Evolutionary conservation across 2,888 invertebrate genomes (phyloP).

Genomic region (Lepidocyrtoides sp.): DNA sequence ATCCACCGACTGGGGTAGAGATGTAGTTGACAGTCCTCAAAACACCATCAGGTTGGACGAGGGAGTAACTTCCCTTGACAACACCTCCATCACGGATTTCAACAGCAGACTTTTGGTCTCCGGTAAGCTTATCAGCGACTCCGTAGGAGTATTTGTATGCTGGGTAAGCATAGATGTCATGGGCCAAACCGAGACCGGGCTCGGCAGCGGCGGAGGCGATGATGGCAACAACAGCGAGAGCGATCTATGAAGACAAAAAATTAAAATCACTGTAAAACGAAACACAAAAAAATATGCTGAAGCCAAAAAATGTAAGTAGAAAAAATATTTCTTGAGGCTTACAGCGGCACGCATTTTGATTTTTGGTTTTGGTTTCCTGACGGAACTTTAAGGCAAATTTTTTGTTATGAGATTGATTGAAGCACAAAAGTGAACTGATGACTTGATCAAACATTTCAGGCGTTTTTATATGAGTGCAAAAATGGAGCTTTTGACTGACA

Average conservation of each 20-base stretch:
- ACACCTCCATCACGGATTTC: conserved; percentile 77
- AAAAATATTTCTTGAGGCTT: too few relatives aligned
- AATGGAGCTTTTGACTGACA: too few relatives aligned
- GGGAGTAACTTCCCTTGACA: conserved; percentile 55
- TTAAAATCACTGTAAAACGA: neutral
- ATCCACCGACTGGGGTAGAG: conserved; percentile 65
- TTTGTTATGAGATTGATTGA: too few relatives aligned
- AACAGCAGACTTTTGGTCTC: conserved; percentile 69
- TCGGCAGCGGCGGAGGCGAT: conserved; percentile 37
- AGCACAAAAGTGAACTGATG: too few relatives aligned
- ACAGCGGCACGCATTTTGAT: too few relatives aligned
- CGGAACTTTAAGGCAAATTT: too few relatives aligned
- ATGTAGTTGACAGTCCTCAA: conserved; percentile 56
- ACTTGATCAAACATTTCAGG: too few relatives aligned
- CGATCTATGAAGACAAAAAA: too few relatives aligned
- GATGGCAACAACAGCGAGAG: conserved; percentile 40
- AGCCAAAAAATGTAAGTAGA: too few relatives aligned
- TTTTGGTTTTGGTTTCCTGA: too few relatives aligned
- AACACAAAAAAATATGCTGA: conserved; percentile 4
- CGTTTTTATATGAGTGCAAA: too few relatives aligned
- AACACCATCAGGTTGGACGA: conserved; percentile 74
- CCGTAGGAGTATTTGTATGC: conserved; percentile 71
- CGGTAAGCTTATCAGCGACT: conserved; percentile 74
- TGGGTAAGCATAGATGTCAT: conserved; percentile 55
- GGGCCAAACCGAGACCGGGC: neutral